Evolutionary conservation across 1,140 invertebrate species (phyloP).

Genomic region (Babylonia areolata): DNA sequence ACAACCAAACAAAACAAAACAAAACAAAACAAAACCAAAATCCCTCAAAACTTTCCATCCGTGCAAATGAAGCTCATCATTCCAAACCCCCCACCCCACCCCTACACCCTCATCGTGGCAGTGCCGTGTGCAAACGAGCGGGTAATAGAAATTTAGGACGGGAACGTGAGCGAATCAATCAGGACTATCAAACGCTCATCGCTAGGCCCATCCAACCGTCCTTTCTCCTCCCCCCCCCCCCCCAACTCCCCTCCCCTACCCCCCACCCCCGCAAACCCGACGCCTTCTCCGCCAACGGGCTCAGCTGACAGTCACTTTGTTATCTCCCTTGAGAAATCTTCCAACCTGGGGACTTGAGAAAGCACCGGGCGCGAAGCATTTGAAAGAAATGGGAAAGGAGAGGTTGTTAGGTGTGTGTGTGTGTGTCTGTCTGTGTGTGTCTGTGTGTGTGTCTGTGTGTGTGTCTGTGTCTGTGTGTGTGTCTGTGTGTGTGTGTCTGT

Average conservation of each 20-base stretch:
- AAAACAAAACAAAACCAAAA: neutral
- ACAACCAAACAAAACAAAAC: too few species aligned
- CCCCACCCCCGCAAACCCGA: too few species aligned
- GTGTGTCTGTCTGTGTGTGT: too few species aligned
- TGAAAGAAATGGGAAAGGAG: too few species aligned
- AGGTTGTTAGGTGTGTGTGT: too few species aligned
- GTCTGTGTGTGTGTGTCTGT: too few species aligned
- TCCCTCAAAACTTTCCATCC: neutral
- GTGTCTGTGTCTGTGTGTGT: too few species aligned
- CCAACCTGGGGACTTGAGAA: neutral
- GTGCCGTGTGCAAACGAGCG: conserved; percentile 22
- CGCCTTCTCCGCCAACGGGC: too few species aligned
- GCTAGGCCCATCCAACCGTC: neutral
- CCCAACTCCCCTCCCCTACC: too few species aligned
- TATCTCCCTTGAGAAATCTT: conserved; percentile 19
- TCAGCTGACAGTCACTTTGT: neutral
- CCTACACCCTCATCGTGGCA: neutral
- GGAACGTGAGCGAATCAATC: conserved; percentile 15
- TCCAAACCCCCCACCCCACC: neutral
- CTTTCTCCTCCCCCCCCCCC: neutral
- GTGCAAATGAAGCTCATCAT: neutral
- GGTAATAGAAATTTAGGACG: neutral
- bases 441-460: too few species aligned
- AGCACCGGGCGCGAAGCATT: too few species aligned
- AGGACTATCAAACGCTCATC: conserved; percentile 16